Evolutionary conservation across 2,888 invertebrate genomes (phyloP).

Genomic region (Harmothoe impar): DNA sequence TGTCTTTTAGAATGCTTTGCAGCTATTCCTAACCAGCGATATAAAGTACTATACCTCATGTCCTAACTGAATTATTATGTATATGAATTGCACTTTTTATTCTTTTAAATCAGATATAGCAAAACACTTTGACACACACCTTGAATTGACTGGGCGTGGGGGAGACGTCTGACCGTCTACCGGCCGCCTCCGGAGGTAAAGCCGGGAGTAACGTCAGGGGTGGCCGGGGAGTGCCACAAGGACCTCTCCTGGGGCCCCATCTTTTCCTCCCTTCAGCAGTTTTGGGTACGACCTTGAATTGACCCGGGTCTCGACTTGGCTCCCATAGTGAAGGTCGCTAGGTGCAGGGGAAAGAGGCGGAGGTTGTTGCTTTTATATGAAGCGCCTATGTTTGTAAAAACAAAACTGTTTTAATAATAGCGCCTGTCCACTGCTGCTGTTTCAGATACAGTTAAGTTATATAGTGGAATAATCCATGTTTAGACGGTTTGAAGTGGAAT

Average conservation of each 20-base stretch:
- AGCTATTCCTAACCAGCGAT: too few relatives aligned
- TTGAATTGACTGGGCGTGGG: neutral
- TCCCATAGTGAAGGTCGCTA: conserved; percentile 43
- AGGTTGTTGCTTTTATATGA: neutral
- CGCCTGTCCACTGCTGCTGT: neutral
- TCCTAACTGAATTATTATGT: too few relatives aligned
- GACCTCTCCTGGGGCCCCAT: neutral
- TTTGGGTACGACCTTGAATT: conserved; percentile 12
- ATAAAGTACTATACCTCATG: too few relatives aligned
- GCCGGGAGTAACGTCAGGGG: conserved; percentile 29
- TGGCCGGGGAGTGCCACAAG: neutral
- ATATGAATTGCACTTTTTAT: too few relatives aligned
- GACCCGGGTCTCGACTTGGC: neutral
- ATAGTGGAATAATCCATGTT: too few relatives aligned
- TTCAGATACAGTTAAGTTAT: too few relatives aligned
- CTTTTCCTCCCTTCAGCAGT: conserved; percentile 40
- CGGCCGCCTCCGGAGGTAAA: conserved; percentile 20
- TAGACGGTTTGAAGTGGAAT: conserved; percentile 21
- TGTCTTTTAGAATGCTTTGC: too few relatives aligned
- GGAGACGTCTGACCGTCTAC: neutral
- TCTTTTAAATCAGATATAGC: too few relatives aligned
- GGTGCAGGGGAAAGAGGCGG: conserved; percentile 10
- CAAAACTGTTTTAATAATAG: too few relatives aligned
- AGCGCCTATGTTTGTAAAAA: conserved; percentile 19
- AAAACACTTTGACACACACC: neutral